Percentiles rank a stretch among this genome's conserved stretches.
Conservation (phyloP, 2,888 invertebrate species). For the Cactoblastis cactorum region DNA sequence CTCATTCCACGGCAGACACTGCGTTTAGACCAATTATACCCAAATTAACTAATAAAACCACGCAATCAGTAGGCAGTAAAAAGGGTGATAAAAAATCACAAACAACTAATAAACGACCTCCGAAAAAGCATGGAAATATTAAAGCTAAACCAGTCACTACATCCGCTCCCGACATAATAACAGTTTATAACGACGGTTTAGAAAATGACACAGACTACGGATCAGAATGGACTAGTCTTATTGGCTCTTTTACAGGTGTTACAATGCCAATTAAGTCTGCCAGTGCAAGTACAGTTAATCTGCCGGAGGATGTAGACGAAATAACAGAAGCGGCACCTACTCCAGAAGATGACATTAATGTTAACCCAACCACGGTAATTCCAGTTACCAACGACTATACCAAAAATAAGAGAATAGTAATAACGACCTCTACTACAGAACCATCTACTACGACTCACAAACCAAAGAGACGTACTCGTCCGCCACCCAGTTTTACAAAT, state of each 20-base stretch:
- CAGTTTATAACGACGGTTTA: constrained; percentile 36
- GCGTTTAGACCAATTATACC: constrained; percentile 62
- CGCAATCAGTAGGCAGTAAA: constrained; percentile 28
- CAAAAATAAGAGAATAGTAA: constrained; percentile 18
- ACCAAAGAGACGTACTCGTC: constrained; percentile 59
- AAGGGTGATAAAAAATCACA: constrained; percentile 41
- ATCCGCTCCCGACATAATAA: constrained; percentile 58
- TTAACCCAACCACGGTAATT: constrained; percentile 9
- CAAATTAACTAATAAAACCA: constrained; percentile 29
- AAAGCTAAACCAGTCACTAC: constrained; percentile 49
- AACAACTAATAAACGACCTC: constrained; percentile 38
- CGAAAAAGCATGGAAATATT: constrained; percentile 49
- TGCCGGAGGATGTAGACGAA: background rate
- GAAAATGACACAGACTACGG: constrained; percentile 35
- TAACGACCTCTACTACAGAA: constrained; percentile 32
- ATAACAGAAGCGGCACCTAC: background rate
- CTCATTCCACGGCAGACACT: constrained; percentile 33
- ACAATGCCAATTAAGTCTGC: constrained; percentile 62
- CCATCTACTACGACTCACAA: constrained; percentile 40
- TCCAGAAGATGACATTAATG: background rate
- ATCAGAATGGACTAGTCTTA: constrained; percentile 54
- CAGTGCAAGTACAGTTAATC: constrained; percentile 23
- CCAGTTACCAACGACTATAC: background rate
- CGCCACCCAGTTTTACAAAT: constrained; percentile 57
- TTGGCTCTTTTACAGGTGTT: constrained; percentile 55